Evolutionary conservation across 2,888 invertebrate species (phyloP).

Genomic region (Zelleria hepariella): DNA sequence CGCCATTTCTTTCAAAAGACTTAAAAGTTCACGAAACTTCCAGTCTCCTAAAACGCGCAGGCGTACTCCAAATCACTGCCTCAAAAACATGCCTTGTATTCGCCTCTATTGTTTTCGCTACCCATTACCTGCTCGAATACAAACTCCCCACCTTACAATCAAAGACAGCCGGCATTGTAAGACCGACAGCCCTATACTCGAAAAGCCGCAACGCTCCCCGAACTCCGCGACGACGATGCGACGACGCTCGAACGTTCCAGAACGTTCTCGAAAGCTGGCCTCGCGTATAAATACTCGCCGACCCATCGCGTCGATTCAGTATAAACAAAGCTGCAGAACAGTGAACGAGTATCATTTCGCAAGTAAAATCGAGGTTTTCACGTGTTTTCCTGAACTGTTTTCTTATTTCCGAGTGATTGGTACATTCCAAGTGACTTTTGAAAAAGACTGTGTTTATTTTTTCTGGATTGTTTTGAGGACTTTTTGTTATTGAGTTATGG

Average conservation of each 20-base stretch:
- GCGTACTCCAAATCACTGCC: neutral
- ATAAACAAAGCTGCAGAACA: constrained; percentile 38
- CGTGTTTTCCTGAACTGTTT: neutral
- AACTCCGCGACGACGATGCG: constrained; percentile 7
- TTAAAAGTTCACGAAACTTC: constrained; percentile 3
- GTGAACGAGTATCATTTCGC: constrained; percentile 14
- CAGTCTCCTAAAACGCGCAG: neutral
- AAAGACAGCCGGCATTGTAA: neutral
- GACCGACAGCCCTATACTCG: neutral
- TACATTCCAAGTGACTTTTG: constrained; percentile 36
- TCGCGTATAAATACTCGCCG: constrained; percentile 47
- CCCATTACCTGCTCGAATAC: neutral
- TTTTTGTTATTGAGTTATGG: constrained; percentile 43
- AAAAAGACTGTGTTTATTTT: constrained; percentile 8
- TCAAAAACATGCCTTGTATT: neutral
- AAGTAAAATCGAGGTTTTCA: neutral
- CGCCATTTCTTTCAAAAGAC: neutral
- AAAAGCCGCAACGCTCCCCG: no score
- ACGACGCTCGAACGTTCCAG: constrained; percentile 39
- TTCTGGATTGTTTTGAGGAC: neutral
- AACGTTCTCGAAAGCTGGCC: constrained; percentile 27
- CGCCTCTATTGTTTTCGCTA: neutral
- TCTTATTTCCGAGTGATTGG: neutral
- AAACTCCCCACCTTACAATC: neutral
- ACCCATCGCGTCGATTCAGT: constrained; percentile 35